Conservation (phyloP, 2,113 vertebrate species). For the Apus apus region DNA sequence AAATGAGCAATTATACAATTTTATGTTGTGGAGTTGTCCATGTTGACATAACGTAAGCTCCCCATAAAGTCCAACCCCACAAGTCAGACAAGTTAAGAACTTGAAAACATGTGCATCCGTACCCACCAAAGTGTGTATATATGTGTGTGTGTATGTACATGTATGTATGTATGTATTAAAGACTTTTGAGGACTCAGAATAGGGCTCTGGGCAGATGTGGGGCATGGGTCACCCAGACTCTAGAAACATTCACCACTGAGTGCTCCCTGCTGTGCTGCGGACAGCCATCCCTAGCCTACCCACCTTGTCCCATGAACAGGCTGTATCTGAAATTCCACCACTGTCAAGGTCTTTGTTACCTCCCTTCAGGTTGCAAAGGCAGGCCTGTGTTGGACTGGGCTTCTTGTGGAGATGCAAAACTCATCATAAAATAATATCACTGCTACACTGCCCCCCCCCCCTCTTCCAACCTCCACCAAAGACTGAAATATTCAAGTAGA, state of each 20-base stretch:
- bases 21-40: neutral
- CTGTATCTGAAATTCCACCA: neutral
- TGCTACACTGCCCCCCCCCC: neutral
- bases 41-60: neutral
- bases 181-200: neutral
- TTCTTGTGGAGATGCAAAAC: neutral
- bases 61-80: accelerated
- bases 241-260: neutral
- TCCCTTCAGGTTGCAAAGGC: neutral
- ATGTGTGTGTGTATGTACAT: neutral
- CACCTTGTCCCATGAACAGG: neutral
- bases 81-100: neutral
- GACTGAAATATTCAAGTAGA: neutral
- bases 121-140: neutral
- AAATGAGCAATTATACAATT: neutral
- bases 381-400: neutral
- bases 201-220: neutral
- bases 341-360: neutral
- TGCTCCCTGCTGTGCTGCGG: neutral
- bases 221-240: accelerated
- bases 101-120: neutral
- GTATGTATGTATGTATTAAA: neutral
- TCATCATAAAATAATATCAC: neutral
- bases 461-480: neutral
- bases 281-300: neutral